phyloP scores from a whole-genome alignment of 2,888 invertebrate genomes.

The Mythimna pallens region DNA sequence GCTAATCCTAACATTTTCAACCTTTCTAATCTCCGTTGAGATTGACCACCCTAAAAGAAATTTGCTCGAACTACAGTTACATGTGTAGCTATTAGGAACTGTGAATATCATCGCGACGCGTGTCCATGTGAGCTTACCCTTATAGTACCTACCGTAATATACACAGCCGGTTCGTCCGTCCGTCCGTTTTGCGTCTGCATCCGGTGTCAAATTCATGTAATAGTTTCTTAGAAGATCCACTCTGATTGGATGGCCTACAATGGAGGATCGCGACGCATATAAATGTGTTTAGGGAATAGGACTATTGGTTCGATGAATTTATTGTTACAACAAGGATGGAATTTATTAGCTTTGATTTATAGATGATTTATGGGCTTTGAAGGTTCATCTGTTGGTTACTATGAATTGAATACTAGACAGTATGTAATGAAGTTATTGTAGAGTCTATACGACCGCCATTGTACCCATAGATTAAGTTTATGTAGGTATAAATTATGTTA shows the following conservation, averaged over 20 bases:
- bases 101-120: too few relatives aligned
- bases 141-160: conserved; percentile 64
- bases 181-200: conserved; percentile 69
- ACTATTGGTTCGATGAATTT: conserved; percentile 48
- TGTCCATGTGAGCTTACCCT: neutral
- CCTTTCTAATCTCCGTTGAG: too few relatives aligned
- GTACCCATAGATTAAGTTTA: too few relatives aligned
- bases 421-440: neutral
- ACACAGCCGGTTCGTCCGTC: conserved; percentile 65
- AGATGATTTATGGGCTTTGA: conserved; percentile 34
- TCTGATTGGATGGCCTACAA: conserved; percentile 62
- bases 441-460: neutral
- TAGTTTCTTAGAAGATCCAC: conserved; percentile 76
- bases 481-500: too few relatives aligned
- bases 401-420: neutral
- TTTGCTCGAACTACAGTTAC: too few relatives aligned
- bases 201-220: conserved; percentile 81
- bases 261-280: conserved; percentile 53
- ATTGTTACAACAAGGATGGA: conserved; percentile 20
- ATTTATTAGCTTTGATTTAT: conserved; percentile 25
- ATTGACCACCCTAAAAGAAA: too few relatives aligned
- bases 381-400: conserved; percentile 12
- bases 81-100: neutral
- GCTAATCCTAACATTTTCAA: too few relatives aligned
- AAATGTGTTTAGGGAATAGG: conserved; percentile 24